Percentiles rank a stretch among this genome's conserved stretches.
These are phyloP conservation scores for Neoniphon sammara DNA, from an alignment of 2,797 vertebrate species.

Conservation along the genomic window DNA sequence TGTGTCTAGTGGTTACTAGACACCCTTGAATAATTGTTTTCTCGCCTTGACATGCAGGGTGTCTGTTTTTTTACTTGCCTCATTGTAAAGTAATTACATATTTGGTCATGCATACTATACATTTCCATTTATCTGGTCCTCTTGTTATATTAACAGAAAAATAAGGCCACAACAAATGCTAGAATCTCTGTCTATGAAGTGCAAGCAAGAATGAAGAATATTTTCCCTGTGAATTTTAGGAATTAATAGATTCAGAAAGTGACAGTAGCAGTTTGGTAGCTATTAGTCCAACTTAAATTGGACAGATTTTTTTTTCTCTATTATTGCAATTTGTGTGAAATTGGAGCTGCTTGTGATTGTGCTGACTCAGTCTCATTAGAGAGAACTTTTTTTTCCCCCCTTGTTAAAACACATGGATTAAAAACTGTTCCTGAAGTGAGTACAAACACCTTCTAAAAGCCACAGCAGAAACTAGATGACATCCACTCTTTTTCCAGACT, in stretches of 20 bases:
- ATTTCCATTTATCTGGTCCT: background rate
- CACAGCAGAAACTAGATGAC: constrained; percentile 14
- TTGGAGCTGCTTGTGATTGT: background rate
- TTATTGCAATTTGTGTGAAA: constrained; percentile 15
- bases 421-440: constrained; percentile 5
- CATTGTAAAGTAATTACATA: background rate
- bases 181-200: background rate
- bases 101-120: background rate
- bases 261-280: background rate
- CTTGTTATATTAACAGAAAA: no score
- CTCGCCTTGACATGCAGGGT: constrained; percentile 11
- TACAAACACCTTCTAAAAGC: background rate
- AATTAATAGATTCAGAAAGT: background rate
- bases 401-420: constrained; percentile 1
- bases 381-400: constrained; percentile 17
- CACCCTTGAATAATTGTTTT: constrained; percentile 19
- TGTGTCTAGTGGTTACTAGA: background rate
- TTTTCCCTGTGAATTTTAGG: background rate
- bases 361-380: constrained; percentile 29
- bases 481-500: constrained; percentile 12
- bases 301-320: background rate
- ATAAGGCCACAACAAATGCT: no score
- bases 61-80: background rate
- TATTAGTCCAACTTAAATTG: background rate
- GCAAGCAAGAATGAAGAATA: background rate